Evolutionary conservation across 2,888 invertebrate species (phyloP), one percentile per base, ranked within the genome.

Genomic region (Tachina grossa): DNA sequence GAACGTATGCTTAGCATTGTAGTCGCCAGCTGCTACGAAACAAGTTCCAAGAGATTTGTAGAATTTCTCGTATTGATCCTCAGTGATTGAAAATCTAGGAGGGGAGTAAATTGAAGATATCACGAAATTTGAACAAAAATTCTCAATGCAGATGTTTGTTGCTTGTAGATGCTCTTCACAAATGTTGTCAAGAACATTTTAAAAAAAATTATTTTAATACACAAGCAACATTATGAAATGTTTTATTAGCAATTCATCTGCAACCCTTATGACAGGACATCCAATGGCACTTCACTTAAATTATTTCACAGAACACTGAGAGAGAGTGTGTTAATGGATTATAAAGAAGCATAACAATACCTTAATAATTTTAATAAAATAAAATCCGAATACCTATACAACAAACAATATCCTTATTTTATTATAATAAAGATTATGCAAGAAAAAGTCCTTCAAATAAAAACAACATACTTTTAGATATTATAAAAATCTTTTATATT

Each of bases 281-380:
- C 47, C 31, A 45, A 41, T 43, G 63, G 19, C 51, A 51, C 22
- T 8, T 13, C 39, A 51, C 41, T 41, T 59, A 59, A 45, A 16
- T 2, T 47, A 39, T 9, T 47, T 31, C 31, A 43, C 47, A n/a
- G 31, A n/a, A 75, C 31, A 31, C 31, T 31, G 31, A 31, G 6
- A 31, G 6, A 75, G 43, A 11, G 16, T 57, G n/a, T 43, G 43
- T 22, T 14, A 13, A 75, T 75, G 53, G 63, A 16, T 75, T 75
- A 31, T 53, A 65, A 55, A 75, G 13, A 65, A 75, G 13, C n/a
- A 43, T 39, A 43, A 63, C 53, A 51, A 63, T 53, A 63, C 53
- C 53, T 63, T 63, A 22, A 65, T 22, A 16, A 53, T 19, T 22
- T 53, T 10, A 53, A 69, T 45, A 45, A 45, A 14, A 16, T 2